Percentiles rank a stretch among this genome's conserved stretches.
These are phyloP conservation scores for Lordiphosa clarofinis DNA, from an alignment of 1,140 invertebrate species.

Conservation along the genomic window DNA sequence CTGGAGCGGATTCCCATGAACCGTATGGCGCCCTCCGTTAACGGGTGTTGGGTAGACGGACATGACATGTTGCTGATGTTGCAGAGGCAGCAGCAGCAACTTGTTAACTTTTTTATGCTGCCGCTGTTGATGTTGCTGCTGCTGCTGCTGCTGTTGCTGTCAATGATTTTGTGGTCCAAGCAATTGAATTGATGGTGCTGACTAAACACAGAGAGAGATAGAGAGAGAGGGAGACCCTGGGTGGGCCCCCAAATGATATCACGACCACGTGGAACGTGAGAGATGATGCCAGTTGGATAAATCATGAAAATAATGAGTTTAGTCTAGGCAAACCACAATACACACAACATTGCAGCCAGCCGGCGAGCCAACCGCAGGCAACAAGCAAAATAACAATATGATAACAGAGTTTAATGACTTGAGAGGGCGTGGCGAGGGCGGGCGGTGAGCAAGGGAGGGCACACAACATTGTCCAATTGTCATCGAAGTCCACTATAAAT, in stretches of 20 bases:
- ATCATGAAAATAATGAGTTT: slow-evolving; percentile 62
- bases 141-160: slow-evolving; percentile 32
- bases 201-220: slow-evolving; percentile 47
- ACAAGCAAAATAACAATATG: slow-evolving; percentile 31
- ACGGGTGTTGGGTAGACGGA: background rate
- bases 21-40: slow-evolving; percentile 55
- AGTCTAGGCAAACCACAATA: slow-evolving; percentile 30
- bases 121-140: too few relatives aligned
- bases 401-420: slow-evolving; percentile 62
- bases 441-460: background rate
- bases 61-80: slow-evolving; percentile 58
- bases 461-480: slow-evolving; percentile 42
- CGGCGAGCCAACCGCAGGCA: slow-evolving; percentile 14
- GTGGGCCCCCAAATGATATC: slow-evolving; percentile 29
- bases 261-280: slow-evolving; percentile 55
- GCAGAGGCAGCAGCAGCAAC: slow-evolving; percentile 23
- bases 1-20: slow-evolving; percentile 65
- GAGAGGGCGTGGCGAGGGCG: slow-evolving; percentile 2
- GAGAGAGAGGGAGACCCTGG: slow-evolving; percentile 27
- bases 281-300: slow-evolving; percentile 61
- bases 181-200: slow-evolving; percentile 63
- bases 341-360: slow-evolving; percentile 34
- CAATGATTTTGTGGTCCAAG: slow-evolving; percentile 69
- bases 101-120: slow-evolving; percentile 36
- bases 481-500: slow-evolving; percentile 33